Percentiles rank a stretch among this genome's conserved stretches.
Conservation (phyloP, 2,888 invertebrate species). For the Xanthostigma xanthostigma region DNA sequence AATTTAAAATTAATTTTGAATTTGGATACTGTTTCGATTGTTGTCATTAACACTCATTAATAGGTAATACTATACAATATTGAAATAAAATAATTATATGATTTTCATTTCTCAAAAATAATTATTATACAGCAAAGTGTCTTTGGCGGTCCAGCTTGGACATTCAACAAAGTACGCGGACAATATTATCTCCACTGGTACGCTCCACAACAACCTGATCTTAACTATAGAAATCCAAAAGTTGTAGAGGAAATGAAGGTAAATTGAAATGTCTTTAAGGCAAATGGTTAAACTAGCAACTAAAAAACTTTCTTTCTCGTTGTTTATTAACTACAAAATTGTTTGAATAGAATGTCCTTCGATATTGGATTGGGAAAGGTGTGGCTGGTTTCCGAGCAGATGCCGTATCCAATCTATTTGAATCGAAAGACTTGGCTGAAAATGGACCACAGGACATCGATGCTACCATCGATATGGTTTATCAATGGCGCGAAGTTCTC, state of each 20-base stretch:
- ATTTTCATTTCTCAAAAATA: no score
- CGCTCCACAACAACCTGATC: slow-evolving; percentile 48
- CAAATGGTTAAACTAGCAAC: no score
- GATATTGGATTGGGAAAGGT: slow-evolving; percentile 70
- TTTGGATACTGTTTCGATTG: no score
- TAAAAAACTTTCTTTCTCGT: no score
- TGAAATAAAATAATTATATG: no score
- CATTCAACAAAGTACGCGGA: slow-evolving; percentile 44
- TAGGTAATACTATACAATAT: no score
- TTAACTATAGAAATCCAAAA: slow-evolving; percentile 58
- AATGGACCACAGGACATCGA: slow-evolving; percentile 39
- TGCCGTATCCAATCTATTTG: slow-evolving; percentile 42
- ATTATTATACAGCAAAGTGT: not conserved
- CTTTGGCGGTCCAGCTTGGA: slow-evolving; percentile 12
- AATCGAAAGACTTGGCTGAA: slow-evolving; percentile 20
- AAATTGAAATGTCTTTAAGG: slow-evolving; percentile 2
- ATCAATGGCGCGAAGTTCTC: slow-evolving; percentile 37
- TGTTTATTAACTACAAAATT: no score
- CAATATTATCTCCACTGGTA: slow-evolving; percentile 71
- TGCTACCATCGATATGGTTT: slow-evolving; percentile 39
- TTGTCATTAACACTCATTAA: no score
- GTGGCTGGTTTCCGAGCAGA: slow-evolving; percentile 79
- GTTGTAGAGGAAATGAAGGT: slow-evolving; percentile 50
- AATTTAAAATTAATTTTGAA: no score
- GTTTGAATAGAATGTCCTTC: slow-evolving; percentile 40